Evolutionary conservation across 2,797 vertebrate genomes (phyloP).

Genomic region (Carcharodon carcharias): DNA sequence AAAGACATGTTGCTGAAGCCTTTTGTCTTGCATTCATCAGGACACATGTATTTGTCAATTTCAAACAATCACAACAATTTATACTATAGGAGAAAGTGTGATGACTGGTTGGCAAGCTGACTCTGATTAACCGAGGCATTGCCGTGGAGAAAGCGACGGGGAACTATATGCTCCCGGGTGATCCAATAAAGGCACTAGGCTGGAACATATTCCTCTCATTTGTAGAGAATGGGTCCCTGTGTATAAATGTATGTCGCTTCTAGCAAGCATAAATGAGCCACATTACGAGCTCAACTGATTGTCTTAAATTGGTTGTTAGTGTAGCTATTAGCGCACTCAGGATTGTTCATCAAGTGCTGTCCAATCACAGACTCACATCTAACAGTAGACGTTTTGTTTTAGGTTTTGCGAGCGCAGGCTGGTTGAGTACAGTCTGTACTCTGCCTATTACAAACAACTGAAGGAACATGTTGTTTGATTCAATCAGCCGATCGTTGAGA

Average conservation of each 20-base stretch:
- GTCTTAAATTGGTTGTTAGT: neutral
- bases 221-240: neutral
- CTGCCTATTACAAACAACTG: neutral
- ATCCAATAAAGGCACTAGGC: neutral
- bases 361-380: neutral
- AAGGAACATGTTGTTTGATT: neutral
- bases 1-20: too few relatives aligned
- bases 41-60: too few relatives aligned
- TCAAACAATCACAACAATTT: too few relatives aligned
- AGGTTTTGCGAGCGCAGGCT: neutral
- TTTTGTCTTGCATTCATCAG: too few relatives aligned
- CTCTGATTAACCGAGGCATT: too few relatives aligned
- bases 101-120: too few relatives aligned
- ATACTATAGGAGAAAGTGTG: too few relatives aligned
- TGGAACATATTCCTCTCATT: neutral
- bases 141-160: too few relatives aligned
- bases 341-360: neutral
- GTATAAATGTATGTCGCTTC: neutral
- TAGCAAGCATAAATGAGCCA: neutral
- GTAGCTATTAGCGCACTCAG: neutral
- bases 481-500: too few relatives aligned
- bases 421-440: neutral
- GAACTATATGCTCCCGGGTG: neutral
- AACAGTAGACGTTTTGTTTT: neutral
- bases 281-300: neutral